These are phyloP conservation scores for Cacajao melanocephalus DNA, from an alignment of 2,797 vertebrate genomes.

Conservation along the genomic window DNA sequence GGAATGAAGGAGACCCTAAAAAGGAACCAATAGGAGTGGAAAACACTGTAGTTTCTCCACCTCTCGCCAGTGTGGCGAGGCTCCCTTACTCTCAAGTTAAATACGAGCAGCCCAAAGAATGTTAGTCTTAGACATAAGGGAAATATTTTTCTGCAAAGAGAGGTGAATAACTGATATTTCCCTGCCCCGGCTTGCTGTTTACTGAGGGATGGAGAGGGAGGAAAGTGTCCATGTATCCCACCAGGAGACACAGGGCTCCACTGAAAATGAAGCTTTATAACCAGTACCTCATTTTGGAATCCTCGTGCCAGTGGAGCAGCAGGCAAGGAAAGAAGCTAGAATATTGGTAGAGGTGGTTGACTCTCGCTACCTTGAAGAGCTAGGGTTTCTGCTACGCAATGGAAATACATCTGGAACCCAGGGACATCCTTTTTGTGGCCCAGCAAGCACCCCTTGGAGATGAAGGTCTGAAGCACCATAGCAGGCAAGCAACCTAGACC, in stretches of 20 bases:
- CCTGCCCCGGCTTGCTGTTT: background rate
- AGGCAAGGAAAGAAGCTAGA: background rate
- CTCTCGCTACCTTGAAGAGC: background rate
- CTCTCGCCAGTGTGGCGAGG: accelerated
- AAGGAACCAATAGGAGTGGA: background rate
- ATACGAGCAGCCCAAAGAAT: background rate
- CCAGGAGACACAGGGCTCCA: background rate
- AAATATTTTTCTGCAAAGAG: background rate
- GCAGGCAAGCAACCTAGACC: background rate
- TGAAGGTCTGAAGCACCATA: background rate
- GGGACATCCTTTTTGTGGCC: background rate
- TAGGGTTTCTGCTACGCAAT: background rate
- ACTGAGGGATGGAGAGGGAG: background rate
- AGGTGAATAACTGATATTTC: background rate
- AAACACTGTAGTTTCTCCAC: background rate
- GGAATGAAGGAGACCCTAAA: background rate
- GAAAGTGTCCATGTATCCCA: background rate
- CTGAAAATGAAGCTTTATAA: background rate
- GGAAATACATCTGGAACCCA: too few relatives aligned
- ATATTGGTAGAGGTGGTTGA: background rate
- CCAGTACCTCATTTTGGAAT: background rate
- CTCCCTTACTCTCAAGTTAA: background rate
- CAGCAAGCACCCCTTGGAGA: background rate
- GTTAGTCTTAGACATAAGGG: background rate
- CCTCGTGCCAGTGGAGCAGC: background rate